phyloP scores from a whole-genome alignment of 2,888 invertebrate species.

The Agrochola macilenta region DNA sequence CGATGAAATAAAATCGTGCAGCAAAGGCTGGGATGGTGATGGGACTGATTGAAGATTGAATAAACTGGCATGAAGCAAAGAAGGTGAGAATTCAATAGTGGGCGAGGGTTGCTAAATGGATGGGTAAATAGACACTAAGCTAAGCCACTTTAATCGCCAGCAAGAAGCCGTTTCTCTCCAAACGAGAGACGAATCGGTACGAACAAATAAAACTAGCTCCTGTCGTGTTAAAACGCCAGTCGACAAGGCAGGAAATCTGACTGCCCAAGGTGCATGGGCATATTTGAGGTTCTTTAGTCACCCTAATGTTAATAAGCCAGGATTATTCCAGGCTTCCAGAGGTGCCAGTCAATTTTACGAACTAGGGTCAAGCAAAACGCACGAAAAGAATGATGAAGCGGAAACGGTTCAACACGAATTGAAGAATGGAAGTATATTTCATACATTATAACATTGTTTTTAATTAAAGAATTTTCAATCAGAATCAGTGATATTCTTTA shows the following conservation, averaged over 20 bases:
- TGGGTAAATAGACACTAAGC: too few species aligned
- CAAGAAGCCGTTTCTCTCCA: background rate
- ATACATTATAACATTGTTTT: background rate
- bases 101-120: background rate
- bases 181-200: background rate
- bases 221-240: background rate
- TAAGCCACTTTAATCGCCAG: background rate
- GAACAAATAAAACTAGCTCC: too few species aligned
- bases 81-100: background rate
- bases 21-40: background rate
- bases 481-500: background rate
- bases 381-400: background rate
- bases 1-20: background rate
- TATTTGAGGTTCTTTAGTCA: background rate
- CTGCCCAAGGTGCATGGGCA: background rate
- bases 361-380: background rate
- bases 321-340: background rate
- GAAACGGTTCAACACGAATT: too few species aligned
- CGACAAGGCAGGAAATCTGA: background rate
- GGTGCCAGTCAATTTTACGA: background rate
- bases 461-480: background rate
- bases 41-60: background rate
- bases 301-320: too few species aligned
- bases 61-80: too few species aligned
- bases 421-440: background rate